A percentile compares a stretch with the other conserved stretches of the same genome.
phyloP scores from a whole-genome alignment of 2,797 vertebrate species.

The Spondyliosoma cantharus region DNA sequence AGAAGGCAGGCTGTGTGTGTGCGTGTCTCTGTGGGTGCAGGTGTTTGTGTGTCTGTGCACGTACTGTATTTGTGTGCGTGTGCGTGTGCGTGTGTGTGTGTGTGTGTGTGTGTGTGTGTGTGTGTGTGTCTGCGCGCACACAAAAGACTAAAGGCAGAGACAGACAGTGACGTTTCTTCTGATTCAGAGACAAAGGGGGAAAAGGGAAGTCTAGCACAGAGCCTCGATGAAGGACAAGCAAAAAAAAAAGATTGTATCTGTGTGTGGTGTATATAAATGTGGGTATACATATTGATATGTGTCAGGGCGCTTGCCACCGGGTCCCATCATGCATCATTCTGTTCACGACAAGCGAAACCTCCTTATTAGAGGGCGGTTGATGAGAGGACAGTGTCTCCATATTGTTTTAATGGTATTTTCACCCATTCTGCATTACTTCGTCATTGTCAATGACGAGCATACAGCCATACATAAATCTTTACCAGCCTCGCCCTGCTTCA shows the following conservation, averaged over 20 bases:
- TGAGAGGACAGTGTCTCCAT: slow-evolving; percentile 29
- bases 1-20: slow-evolving; percentile 70
- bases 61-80: slow-evolving; percentile 51
- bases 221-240: slow-evolving; percentile 52
- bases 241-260: slow-evolving; percentile 31
- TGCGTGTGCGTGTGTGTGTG: slow-evolving; percentile 59
- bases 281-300: slow-evolving; percentile 54
- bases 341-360: slow-evolving; percentile 32
- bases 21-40: slow-evolving; percentile 43
- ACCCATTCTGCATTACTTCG: slow-evolving; percentile 3
- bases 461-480: slow-evolving; percentile 11
- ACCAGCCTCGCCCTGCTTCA: slow-evolving; percentile 42
- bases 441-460: slow-evolving; percentile 23
- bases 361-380: slow-evolving; percentile 48
- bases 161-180: slow-evolving; percentile 68
- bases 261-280: slow-evolving; percentile 50
- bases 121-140: slow-evolving; percentile 42
- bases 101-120: slow-evolving; percentile 61
- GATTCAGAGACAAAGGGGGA: slow-evolving; percentile 67
- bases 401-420: slow-evolving; percentile 11
- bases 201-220: slow-evolving; percentile 51
- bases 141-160: slow-evolving; percentile 67
- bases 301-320: slow-evolving; percentile 36
- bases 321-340: slow-evolving; percentile 58
- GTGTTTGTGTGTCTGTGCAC: slow-evolving; percentile 64